Conservation (phyloP, 1,140 invertebrate genomes). For the Sitobion miscanthi region DNA sequence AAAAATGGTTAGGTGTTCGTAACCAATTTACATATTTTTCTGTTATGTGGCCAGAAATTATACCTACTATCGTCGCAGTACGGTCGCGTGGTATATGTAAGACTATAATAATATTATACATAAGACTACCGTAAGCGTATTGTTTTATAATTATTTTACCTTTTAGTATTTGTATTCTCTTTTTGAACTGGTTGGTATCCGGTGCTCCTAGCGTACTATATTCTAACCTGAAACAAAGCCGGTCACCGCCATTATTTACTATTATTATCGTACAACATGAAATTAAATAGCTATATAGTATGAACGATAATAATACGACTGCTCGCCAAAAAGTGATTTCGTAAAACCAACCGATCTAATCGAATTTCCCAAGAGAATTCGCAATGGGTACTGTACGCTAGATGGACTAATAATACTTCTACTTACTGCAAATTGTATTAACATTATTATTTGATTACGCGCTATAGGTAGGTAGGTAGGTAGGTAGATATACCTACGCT, state of each 20-base stretch:
- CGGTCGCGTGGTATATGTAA: background rate
- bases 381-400: background rate
- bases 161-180: slow-evolving; percentile 35
- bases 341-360: background rate
- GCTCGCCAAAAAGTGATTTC: background rate
- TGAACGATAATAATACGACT: background rate
- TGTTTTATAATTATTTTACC: background rate
- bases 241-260: background rate
- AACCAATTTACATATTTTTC: background rate
- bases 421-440: background rate
- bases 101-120: background rate
- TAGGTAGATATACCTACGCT: background rate
- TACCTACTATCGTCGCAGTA: background rate
- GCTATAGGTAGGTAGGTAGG: background rate
- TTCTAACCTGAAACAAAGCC: slow-evolving; percentile 45
- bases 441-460: background rate
- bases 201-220: slow-evolving; percentile 4
- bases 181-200: slow-evolving; percentile 35
- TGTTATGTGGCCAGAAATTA: background rate
- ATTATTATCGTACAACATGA: background rate
- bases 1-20: background rate
- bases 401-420: background rate
- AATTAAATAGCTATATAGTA: background rate
- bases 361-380: background rate
- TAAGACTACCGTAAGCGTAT: background rate